These are phyloP conservation scores for Benthochromis sp. DNA, from an alignment of 2,113 vertebrate genomes.

Conservation along the genomic window DNA sequence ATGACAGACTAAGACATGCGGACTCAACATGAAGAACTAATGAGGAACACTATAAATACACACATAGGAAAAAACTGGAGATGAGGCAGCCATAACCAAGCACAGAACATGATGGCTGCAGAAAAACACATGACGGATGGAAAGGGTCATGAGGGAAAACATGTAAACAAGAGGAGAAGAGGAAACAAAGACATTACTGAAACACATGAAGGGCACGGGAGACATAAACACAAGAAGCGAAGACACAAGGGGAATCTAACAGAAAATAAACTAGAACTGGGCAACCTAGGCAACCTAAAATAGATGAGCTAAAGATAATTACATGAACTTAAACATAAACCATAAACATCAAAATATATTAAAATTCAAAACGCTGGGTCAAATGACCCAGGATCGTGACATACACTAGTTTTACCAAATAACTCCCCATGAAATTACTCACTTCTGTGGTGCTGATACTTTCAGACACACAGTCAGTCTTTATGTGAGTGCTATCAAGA, in stretches of 20 bases:
- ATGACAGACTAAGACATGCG: not conserved
- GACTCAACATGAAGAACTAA: accelerated
- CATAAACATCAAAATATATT: not conserved
- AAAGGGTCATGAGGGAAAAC: not conserved
- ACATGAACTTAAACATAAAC: not conserved
- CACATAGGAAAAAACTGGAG: not conserved
- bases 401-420: not conserved
- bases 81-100: not conserved
- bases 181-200: not conserved
- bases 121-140: not conserved
- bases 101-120: not conserved
- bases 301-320: not conserved
- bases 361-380: not conserved
- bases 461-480: too few species aligned
- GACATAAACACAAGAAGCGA: not conserved
- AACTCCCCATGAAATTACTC: too few species aligned
- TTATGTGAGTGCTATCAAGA: not conserved
- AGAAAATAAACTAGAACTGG: not conserved
- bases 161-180: not conserved
- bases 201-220: accelerated
- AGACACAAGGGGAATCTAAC: not conserved
- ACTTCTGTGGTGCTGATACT: too few species aligned
- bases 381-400: not conserved
- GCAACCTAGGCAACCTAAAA: not conserved
- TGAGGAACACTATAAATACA: not conserved